phyloP scores from a whole-genome alignment of 2,888 invertebrate species.

The Morinoia aosen region DNA sequence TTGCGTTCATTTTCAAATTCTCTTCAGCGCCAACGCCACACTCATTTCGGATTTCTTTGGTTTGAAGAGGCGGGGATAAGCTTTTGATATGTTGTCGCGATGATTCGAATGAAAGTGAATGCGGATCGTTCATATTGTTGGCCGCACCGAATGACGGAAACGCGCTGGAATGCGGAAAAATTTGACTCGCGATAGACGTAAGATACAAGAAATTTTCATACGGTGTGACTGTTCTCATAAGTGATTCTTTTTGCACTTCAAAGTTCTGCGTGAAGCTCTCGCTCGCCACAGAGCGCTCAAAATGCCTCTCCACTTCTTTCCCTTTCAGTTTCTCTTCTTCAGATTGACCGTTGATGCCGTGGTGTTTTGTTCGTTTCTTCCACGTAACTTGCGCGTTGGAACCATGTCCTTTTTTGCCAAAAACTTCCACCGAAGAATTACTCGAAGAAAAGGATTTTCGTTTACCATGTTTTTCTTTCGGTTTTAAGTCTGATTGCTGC shows the following conservation, averaged over 20 bases:
- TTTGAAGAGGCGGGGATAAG: background rate
- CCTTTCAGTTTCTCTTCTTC: background rate
- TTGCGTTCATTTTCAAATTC: background rate
- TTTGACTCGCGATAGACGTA: slow-evolving; percentile 39
- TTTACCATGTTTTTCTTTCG: background rate
- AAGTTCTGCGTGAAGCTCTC: background rate
- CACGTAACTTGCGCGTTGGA: background rate
- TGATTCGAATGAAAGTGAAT: background rate
- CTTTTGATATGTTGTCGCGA: background rate
- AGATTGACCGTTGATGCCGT: background rate
- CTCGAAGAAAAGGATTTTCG: background rate
- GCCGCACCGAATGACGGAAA: background rate
- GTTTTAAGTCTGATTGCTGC: background rate
- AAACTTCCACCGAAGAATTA: background rate
- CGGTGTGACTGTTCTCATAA: background rate
- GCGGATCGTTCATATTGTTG: background rate
- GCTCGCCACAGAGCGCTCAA: background rate
- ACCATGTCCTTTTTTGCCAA: background rate
- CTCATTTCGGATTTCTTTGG: background rate
- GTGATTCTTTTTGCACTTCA: background rate
- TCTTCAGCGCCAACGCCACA: background rate
- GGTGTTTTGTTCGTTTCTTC: background rate
- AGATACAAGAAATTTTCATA: slow-evolving; percentile 24
- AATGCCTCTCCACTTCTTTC: background rate
- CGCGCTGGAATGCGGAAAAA: background rate